Conservation (phyloP, 2,888 invertebrate species). For the Xestoiulus laeticollis region DNA sequence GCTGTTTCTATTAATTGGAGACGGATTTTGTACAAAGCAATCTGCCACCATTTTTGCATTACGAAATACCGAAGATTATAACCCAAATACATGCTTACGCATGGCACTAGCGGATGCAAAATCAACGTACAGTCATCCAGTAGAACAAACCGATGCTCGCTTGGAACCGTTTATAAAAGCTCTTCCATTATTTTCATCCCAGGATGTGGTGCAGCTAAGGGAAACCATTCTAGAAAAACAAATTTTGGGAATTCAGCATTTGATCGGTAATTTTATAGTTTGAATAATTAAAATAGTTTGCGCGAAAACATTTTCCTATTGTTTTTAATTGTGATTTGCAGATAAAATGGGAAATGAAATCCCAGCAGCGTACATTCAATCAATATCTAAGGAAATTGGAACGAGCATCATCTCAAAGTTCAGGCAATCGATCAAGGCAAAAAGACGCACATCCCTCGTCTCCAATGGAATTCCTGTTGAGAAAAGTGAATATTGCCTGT, state of each 20-base stretch:
- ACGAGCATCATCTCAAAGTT: background rate
- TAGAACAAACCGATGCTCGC: background rate
- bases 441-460: background rate
- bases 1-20: conserved; percentile 21
- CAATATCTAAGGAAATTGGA: background rate
- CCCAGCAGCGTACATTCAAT: background rate
- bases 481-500: background rate
- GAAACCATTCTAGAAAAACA: background rate
- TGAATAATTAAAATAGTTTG: background rate
- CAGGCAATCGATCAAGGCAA: background rate
- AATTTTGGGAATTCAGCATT: background rate
- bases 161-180: background rate
- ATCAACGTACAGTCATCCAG: background rate
- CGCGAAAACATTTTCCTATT: background rate
- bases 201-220: background rate
- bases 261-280: background rate
- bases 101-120: background rate
- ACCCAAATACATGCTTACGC: background rate
- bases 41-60: background rate
- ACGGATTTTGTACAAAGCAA: background rate
- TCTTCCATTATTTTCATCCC: background rate
- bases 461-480: background rate
- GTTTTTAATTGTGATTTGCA: background rate
- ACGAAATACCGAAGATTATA: conserved; percentile 21
- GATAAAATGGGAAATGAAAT: background rate